Base-by-base conservation (phyloP, 2,888 invertebrate species). In the Plebejus argus region DNA sequence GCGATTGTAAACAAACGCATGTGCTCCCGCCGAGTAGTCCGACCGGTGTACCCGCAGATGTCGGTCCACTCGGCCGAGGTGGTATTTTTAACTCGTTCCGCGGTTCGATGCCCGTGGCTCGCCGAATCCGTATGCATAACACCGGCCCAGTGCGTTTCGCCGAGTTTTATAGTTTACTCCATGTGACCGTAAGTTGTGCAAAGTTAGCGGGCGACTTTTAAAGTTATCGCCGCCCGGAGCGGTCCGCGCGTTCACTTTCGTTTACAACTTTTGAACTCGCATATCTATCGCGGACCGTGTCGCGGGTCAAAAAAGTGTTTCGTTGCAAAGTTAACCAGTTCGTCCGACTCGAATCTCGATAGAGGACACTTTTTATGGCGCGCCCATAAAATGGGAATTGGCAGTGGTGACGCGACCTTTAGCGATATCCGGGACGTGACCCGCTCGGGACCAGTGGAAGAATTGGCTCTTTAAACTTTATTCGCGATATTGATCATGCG, bases 1-100 rank as follows among this genome's bases (percentile, higher is more conserved):
- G 86, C 87, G 90, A 91, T 93, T 90, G 93, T 94, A 94, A 94
- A 94, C 93, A 94, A 93, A 93, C 92, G 91, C 93, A 93, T 93
- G 93, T 92, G 93, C 86, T 87, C 82, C 85, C 83, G 83, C 85
- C 81, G 86, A 91, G 89, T 89, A 90, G 93, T 92, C 88, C 82
- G 91, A 92, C 93, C 92, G 92, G 93, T 93, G 90, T 91, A 88
- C 84, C 87, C 91, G 89, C 92, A 89, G 91, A 91, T 90, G 92
- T 91, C 93, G 90, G 92, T 90, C 89, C 89, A 85, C 89, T 87
- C 87, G 88, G 86, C 87, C 86, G 86, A 86, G 86, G 85, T 87
- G 91, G 90, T 94, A 93, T 94, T 93, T 94, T 93, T 93, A 94
- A 94, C 93, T 90, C 91, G 92, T 91, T 92, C 86, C 88, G 89